Evolutionary conservation across 2,113 vertebrate species (phyloP), one percentile per base, ranked within the genome.

Genomic region (Podiceps cristatus): DNA sequence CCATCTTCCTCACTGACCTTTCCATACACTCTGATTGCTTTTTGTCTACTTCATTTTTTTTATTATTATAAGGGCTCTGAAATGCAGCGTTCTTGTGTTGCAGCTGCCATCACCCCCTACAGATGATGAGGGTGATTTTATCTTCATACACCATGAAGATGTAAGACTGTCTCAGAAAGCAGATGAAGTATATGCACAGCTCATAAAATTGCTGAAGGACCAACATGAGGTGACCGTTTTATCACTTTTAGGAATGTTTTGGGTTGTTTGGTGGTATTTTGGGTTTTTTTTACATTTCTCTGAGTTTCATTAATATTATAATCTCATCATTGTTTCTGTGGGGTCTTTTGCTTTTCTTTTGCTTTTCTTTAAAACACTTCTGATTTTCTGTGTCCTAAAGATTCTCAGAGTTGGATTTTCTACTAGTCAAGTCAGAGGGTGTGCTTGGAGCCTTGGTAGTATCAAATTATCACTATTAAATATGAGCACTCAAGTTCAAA

Each of bases 101-200:
- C 88, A 99, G 99, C 97, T 99, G 53, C 99, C 99, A 55, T 99
- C 99, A 72, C 99, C 99, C 40, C 99, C 99, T 73, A 99, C 98
- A 50, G 99, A 99, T 76, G 99, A 99, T 1, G 99, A 99, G 8
- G 95, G 97, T 37, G 99, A 99, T 95, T 99, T 99, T 97, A 99
- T 99, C 95, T 97, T 99, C 91, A 98, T 99, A 72, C 99, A 99
- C 96, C 99, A 99, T 76, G 99, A 99, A 31, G 99, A 99, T 29
- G 97, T 99, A 59, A 98, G 98, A 78, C 76, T 99, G 66, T 99
- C 99, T 3, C 98, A 99, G 97, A 99, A 99, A 96, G 98, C 98
- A 2, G 99, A 99, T 91, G 98, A 99, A 78, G 99, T 99, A 31
- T 99, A 99, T 83, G 45, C 96, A 5, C 99, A 99, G 28, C 98